Conservation (phyloP, 1,140 invertebrate species). For the Drosophila setifemur region DNA sequence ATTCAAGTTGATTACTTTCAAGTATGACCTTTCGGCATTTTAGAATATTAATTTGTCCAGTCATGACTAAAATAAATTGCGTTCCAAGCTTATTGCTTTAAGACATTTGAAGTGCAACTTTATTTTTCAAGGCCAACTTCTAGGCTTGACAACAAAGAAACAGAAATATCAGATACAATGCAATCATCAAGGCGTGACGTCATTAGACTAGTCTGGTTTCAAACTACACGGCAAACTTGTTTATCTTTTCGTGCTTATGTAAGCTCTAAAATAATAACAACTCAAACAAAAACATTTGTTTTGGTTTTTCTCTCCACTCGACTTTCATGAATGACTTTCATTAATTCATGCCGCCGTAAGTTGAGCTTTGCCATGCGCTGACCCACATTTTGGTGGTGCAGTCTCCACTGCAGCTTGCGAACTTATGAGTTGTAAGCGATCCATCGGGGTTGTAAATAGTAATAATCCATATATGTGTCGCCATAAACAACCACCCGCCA, state of each 20-base stretch:
- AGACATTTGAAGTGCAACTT: constrained; percentile 47
- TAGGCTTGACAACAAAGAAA: constrained; percentile 26
- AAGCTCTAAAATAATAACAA: constrained; percentile 25
- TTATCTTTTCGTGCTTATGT: constrained; percentile 53
- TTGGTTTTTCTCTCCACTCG: constrained; percentile 29
- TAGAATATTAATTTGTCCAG: constrained; percentile 29
- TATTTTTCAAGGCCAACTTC: constrained; percentile 61
- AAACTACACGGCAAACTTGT: constrained; percentile 54
- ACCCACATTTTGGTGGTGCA: constrained; percentile 52
- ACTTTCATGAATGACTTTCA: constrained; percentile 72
- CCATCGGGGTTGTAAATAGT: constrained; percentile 19
- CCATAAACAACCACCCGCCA: constrained; percentile 37
- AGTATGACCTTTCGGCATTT: constrained; percentile 11
- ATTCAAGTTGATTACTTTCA: constrained; percentile 6
- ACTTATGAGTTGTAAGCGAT: constrained; percentile 27
- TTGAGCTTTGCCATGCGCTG: constrained; percentile 58
- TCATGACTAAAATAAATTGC: constrained; percentile 46
- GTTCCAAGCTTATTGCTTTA: constrained; percentile 18
- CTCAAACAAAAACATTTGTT: constrained; percentile 57
- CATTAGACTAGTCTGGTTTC: constrained; percentile 38
- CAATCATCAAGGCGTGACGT: constrained; percentile 67
- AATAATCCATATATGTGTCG: constrained; percentile 16
- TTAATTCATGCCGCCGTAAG: constrained; percentile 52
- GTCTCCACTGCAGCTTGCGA: constrained; percentile 17
- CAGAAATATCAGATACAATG: constrained; percentile 36